Conservation (phyloP, 2,888 invertebrate species). For the Drosophila anomalata region DNA sequence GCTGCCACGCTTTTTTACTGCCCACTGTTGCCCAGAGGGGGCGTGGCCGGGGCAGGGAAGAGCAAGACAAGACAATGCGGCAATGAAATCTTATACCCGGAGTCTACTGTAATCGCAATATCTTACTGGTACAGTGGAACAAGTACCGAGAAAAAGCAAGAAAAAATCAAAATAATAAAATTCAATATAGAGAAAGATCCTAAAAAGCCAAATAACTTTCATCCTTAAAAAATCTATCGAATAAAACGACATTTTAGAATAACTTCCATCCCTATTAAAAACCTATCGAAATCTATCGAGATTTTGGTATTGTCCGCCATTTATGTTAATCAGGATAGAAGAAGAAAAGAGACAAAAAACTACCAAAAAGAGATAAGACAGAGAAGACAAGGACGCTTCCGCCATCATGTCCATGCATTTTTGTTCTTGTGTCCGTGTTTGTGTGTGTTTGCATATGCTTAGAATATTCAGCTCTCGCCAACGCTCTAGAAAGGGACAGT, state of each 20-base stretch:
- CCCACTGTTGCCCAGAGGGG: neutral
- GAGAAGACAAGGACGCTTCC: neutral
- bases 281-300: neutral
- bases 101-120: constrained; percentile 36
- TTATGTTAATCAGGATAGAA: constrained; percentile 39
- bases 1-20: constrained; percentile 23
- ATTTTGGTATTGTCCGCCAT: constrained; percentile 18
- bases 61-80: constrained; percentile 21
- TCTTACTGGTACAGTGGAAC: constrained; percentile 12
- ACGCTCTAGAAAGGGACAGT: neutral
- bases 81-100: constrained; percentile 37
- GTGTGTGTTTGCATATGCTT: constrained; percentile 36
- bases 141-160: neutral
- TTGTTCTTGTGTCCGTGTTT: constrained; percentile 15
- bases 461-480: constrained; percentile 29
- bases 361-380: neutral
- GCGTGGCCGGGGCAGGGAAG: neutral
- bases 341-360: neutral
- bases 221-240: neutral
- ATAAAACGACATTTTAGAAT: too few species aligned
- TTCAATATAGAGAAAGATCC: too few species aligned
- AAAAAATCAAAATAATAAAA: neutral
- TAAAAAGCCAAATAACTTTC: neutral
- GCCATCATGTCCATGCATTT: constrained; percentile 1
- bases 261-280: neutral